phyloP scores from a whole-genome alignment of 1,140 invertebrate genomes.

The Arctopsyche grandis region DNA sequence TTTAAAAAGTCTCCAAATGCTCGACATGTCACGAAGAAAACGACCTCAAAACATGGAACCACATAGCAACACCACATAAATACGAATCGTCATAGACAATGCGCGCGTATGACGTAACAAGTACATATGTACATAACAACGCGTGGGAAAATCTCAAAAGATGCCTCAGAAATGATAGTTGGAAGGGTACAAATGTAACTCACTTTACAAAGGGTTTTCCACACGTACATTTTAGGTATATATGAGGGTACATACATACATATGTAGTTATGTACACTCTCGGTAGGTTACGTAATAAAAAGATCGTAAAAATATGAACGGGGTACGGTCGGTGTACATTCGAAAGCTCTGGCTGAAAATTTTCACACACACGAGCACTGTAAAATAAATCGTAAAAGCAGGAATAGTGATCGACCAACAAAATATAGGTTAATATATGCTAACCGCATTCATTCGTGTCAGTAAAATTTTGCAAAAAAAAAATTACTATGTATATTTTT shows the following conservation, averaged over 20 bases:
- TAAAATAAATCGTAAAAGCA: constrained; percentile 22
- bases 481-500: no score
- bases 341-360: not conserved
- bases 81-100: not conserved
- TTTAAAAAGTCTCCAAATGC: constrained; percentile 7
- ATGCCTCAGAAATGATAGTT: no score
- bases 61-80: not conserved
- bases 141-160: no score
- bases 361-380: not conserved
- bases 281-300: constrained; percentile 19
- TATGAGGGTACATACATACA: no score
- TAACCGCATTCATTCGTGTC: not conserved
- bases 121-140: no score
- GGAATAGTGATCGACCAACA: not conserved
- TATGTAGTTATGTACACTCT: no score
- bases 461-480: no score
- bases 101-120: no score
- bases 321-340: not conserved
- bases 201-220: no score
- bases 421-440: not conserved
- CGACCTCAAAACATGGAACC: not conserved
- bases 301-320: constrained; percentile 20
- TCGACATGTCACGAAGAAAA: constrained; percentile 12
- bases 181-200: no score
- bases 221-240: no score